Percentiles rank a stretch among this genome's conserved stretches.
phyloP scores from a whole-genome alignment of 1,140 invertebrate genomes.

The Zelostemma sp. region DNA sequence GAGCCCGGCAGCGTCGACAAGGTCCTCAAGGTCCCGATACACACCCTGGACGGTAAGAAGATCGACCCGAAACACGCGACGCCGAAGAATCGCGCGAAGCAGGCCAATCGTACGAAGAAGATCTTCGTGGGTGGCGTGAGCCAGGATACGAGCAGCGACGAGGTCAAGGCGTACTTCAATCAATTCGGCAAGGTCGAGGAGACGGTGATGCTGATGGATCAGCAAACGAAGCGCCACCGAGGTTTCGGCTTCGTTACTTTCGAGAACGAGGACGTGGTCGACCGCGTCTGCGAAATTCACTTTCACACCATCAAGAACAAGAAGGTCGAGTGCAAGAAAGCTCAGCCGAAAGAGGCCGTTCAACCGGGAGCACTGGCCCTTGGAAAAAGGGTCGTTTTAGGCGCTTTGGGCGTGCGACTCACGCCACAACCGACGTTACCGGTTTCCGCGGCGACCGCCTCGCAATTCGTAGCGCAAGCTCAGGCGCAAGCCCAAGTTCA shows the following conservation, averaged over 20 bases:
- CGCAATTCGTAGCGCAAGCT: constrained; percentile 71
- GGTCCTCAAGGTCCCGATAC: constrained; percentile 89
- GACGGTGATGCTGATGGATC: constrained; percentile 95
- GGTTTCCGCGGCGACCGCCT: constrained; percentile 68
- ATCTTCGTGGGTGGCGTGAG: constrained; percentile 93
- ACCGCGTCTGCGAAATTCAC: constrained; percentile 92
- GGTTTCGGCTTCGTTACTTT: constrained; percentile 95
- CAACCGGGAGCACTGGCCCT: constrained; percentile 79
- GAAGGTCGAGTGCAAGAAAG: constrained; percentile 94
- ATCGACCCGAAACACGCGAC: constrained; percentile 95
- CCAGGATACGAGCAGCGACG: constrained; percentile 91
- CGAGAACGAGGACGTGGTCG: constrained; percentile 91
- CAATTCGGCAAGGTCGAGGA: constrained; percentile 94
- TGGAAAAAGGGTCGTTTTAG: constrained; percentile 80
- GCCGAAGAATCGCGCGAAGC: constrained; percentile 88
- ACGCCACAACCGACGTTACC: constrained; percentile 72
- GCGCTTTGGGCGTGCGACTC: constrained; percentile 76
- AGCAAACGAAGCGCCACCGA: constrained; percentile 91
- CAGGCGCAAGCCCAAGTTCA: constrained; percentile 73
- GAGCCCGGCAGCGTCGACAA: constrained; percentile 90
- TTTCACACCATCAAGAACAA: constrained; percentile 95
- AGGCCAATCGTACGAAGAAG: constrained; percentile 90
- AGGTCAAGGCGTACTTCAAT: constrained; percentile 91
- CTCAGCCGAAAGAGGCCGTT: constrained; percentile 91
- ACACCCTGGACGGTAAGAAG: constrained; percentile 94